phyloP scores from a whole-genome alignment of 2,888 invertebrate genomes.

The Agrypnus murinus region DNA sequence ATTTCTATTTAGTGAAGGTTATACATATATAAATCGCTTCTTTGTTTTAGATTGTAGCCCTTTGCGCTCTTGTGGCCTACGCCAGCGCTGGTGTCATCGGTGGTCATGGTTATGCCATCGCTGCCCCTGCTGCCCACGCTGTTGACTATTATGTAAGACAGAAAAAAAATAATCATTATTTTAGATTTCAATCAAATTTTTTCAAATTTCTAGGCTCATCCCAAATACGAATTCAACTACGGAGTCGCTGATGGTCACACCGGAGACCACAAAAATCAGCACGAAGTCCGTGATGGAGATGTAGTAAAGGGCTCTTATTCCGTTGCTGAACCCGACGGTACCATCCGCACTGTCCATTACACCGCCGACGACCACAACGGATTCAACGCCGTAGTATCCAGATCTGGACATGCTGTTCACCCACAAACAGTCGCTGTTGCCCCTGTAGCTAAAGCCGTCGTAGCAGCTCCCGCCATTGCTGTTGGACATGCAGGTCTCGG shows the following conservation, averaged over 20 bases:
- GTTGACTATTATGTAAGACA: conserved; percentile 46
- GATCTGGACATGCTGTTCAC: conserved; percentile 74
- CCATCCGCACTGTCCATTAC: conserved; percentile 75
- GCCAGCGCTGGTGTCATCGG: conserved; percentile 72
- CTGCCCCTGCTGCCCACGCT: conserved; percentile 31
- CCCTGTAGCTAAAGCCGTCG: too few relatives aligned
- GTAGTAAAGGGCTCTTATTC: conserved; percentile 74
- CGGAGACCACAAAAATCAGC: conserved; percentile 74
- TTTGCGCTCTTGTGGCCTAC: conserved; percentile 68
- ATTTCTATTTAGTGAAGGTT: too few relatives aligned
- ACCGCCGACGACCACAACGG: conserved; percentile 75
- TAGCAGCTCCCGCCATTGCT: conserved; percentile 39
- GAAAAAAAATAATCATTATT: background rate
- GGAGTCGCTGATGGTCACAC: conserved; percentile 74
- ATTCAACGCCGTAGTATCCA: conserved; percentile 68
- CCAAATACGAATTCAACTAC: conserved; percentile 76
- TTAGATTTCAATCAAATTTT: background rate
- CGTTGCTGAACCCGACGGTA: conserved; percentile 75
- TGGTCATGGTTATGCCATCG: conserved; percentile 58
- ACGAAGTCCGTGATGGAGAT: conserved; percentile 74
- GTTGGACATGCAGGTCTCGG: conserved; percentile 44
- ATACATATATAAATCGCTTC: conserved; percentile 52
- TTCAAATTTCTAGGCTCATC: conserved; percentile 66
- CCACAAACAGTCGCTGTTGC: conserved; percentile 55
- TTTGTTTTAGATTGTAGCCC: too few relatives aligned